Conservation (phyloP, 2,113 vertebrate species). For the Cottus gobio region DNA sequence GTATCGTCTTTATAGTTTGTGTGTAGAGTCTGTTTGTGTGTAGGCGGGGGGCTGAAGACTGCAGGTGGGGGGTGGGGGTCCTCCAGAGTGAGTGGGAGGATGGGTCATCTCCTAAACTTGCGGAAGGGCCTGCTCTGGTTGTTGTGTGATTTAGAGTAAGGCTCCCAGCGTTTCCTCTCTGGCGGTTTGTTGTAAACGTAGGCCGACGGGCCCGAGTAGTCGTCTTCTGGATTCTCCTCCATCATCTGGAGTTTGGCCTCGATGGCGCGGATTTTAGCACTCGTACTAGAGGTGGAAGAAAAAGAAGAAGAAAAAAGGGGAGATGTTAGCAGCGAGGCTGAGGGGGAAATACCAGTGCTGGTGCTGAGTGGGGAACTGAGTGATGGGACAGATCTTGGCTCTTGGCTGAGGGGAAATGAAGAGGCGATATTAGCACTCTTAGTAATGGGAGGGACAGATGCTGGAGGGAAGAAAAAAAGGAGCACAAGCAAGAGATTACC, state of each 20-base stretch:
- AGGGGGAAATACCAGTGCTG: constrained; percentile 36
- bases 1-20: constrained; percentile 38
- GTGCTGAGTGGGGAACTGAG: constrained; percentile 3
- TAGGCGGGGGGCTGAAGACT: constrained; percentile 28
- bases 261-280: constrained; percentile 97
- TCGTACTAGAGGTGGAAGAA: constrained; percentile 85
- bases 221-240: constrained; percentile 95
- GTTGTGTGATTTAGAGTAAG: constrained; percentile 84
- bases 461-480: neutral
- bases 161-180: constrained; percentile 94
- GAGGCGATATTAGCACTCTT: constrained; percentile 26
- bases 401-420: constrained; percentile 5
- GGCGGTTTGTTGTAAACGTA: constrained; percentile 96
- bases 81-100: constrained; percentile 46
- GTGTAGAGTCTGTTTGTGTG: constrained; percentile 51
- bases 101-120: constrained; percentile 84
- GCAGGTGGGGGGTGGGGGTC: neutral
- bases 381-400: constrained; percentile 46
- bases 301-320: neutral
- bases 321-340: constrained; percentile 34
- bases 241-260: constrained; percentile 99
- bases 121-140: constrained; percentile 83
- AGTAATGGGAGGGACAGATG: constrained; percentile 8
- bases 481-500: constrained; percentile 23
- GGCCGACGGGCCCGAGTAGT: constrained; percentile 89